A percentile compares a stretch with the other conserved stretches of the same genome.
These are phyloP conservation scores for Streptopelia turtur DNA, from an alignment of 2,797 vertebrate species.

Conservation along the genomic window DNA sequence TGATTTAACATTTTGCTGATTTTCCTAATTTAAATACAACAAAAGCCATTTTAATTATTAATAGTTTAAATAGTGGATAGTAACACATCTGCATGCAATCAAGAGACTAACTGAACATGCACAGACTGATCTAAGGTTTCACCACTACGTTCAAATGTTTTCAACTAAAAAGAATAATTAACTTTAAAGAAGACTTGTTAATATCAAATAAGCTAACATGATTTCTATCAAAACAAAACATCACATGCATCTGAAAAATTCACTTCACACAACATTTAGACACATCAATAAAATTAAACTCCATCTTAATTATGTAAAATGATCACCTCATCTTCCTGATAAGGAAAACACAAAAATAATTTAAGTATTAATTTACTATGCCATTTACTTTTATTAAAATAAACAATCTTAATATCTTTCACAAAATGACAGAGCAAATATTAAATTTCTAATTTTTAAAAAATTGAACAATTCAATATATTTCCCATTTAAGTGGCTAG, in stretches of 20 bases:
- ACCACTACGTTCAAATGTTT: slow-evolving; percentile 5
- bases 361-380: slow-evolving; percentile 74
- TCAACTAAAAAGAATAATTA: neutral
- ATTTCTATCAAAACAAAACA: slow-evolving; percentile 64
- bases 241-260: slow-evolving; percentile 77
- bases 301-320: slow-evolving; percentile 76
- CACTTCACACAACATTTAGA: slow-evolving; percentile 75
- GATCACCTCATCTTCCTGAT: slow-evolving; percentile 97
- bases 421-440: slow-evolving; percentile 14
- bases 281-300: slow-evolving; percentile 72
- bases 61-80: neutral
- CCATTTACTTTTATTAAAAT: slow-evolving; percentile 21
- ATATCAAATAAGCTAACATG: slow-evolving; percentile 26
- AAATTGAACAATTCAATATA: neutral
- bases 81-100: slow-evolving; percentile 69
- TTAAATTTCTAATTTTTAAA: neutral
- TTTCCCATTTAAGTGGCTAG: neutral
- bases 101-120: slow-evolving; percentile 52
- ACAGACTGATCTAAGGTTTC: neutral
- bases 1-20: neutral
- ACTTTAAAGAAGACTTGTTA: slow-evolving; percentile 16
- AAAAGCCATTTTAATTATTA: neutral
- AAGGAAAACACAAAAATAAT: slow-evolving; percentile 83
- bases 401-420: slow-evolving; percentile 6
- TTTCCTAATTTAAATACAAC: neutral